Base-by-base conservation (phyloP, 2,797 vertebrate species). In the Helostoma temminkii region DNA sequence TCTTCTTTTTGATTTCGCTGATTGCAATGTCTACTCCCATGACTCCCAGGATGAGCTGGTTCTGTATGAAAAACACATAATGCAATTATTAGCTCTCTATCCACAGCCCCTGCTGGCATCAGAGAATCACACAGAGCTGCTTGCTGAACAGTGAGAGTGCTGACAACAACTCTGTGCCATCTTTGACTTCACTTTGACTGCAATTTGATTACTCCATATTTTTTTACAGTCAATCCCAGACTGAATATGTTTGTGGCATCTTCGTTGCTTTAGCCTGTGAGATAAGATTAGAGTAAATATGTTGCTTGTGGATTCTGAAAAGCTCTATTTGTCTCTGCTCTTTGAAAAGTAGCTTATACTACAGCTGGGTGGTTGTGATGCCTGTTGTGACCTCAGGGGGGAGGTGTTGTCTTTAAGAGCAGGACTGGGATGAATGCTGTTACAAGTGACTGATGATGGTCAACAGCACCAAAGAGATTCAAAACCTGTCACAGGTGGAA, bases 1-100 rank as follows among this genome's bases (percentile, higher is more conserved):
- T 98, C 92, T 99, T 95, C 88, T 87, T 97, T 89, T 98, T 97
- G 91, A 99, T 98, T 90, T 99, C 97, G 4, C 93, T 96, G 69
- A 99, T 95, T 48, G 97, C 96, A 43, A 99, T 94, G 1, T 99
- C 98, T 0, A 99, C 97, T 53, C 98, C 98, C 97, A 99, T 98
- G 76, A 99, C 97, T 0, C 98, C 98, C 14, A 99, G 94, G 87
- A 98, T 97, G 68, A 99, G 95, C 93, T 99, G 98, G 90, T 97
- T 99, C 97, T 99, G 94, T 26, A 30, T 37, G 37, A 79, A 54
- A 32, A 68, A 67, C 11, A 69, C n/a, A 72, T 1, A 4, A 57
- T 39, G 48, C 14, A 22, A 64, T 36, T 52, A 57, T 71, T 63
- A 54, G 18, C 18, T 74, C 57, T 66, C 71, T 3, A 53, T 59